These are phyloP conservation scores for Brachycybe producta DNA, from an alignment of 2,888 invertebrate genomes.

Conservation along the genomic window DNA sequence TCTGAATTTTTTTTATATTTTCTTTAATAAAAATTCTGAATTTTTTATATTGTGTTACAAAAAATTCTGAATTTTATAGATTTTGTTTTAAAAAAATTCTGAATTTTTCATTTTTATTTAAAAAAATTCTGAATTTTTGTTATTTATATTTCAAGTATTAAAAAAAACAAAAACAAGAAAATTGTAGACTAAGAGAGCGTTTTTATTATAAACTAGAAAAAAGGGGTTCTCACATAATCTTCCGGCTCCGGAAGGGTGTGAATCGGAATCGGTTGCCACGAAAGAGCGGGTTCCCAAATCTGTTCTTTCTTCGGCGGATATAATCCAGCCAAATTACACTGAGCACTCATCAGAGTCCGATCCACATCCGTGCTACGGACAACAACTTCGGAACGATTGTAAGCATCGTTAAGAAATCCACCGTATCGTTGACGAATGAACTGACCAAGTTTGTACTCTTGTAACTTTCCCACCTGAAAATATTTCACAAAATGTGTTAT, in stretches of 20 bases:
- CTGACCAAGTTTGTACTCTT: conserved; percentile 59
- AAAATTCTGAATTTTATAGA: no score
- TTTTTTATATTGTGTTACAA: no score
- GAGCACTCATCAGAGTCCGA: conserved; percentile 52
- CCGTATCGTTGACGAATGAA: conserved; percentile 59
- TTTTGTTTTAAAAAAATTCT: no score
- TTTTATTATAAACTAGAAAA: no score
- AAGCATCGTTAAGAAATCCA: conserved; percentile 44
- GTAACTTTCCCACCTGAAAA: conserved; percentile 54
- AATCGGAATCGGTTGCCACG: conserved; percentile 81
- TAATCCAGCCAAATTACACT: conserved; percentile 36
- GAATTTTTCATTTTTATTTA: no score
- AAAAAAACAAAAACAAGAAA: no score
- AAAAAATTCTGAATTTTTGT: no score
- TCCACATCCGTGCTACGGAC: conserved; percentile 71
- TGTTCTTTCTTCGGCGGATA: conserved; percentile 32
- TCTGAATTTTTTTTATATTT: no score
- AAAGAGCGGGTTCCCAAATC: conserved; percentile 35
- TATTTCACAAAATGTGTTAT: no score
- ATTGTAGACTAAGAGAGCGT: no score
- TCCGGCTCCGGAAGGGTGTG: conserved; percentile 53
- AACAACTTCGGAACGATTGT: conserved; percentile 46
- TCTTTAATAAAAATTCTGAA: no score
- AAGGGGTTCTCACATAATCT: conserved; percentile 48
- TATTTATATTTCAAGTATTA: no score